phyloP scores from a whole-genome alignment of 2,888 invertebrate genomes.

The Apantesis nais region DNA sequence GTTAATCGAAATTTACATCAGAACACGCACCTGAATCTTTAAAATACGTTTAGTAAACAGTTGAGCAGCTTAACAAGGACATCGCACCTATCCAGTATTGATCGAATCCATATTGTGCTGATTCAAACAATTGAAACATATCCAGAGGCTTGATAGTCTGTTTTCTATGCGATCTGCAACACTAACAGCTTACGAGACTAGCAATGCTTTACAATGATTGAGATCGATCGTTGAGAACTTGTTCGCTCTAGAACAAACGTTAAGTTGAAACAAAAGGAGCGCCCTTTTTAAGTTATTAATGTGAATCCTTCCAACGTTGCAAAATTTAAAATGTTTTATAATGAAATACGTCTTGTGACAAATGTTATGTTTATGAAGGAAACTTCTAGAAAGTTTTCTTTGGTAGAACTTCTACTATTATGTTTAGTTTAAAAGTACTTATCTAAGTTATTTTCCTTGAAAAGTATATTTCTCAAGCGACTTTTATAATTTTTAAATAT shows the following conservation, averaged over 20 bases:
- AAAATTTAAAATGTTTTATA: slow-evolving; percentile 42
- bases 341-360: slow-evolving; percentile 29
- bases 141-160: slow-evolving; percentile 9
- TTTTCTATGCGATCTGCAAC: slow-evolving; percentile 27
- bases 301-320: slow-evolving; percentile 45
- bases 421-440: not conserved
- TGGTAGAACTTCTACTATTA: not conserved
- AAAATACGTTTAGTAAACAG: not conserved
- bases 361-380: slow-evolving; percentile 8
- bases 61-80: slow-evolving; percentile 33
- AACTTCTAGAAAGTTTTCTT: slow-evolving; percentile 21
- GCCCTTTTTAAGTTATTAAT: slow-evolving; percentile 43
- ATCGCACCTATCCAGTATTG: slow-evolving; percentile 37
- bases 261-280: slow-evolving; percentile 43
- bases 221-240: slow-evolving; percentile 28
- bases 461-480: not conserved
- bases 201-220: slow-evolving; percentile 41
- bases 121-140: slow-evolving; percentile 20
- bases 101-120: slow-evolving; percentile 28
- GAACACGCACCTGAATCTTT: not conserved
- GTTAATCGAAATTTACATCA: not conserved
- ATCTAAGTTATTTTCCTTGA: not conserved
- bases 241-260: slow-evolving; percentile 24
- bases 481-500: not conserved
- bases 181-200: slow-evolving; percentile 14